Conservation (phyloP, 1,140 invertebrate species). For the Drosophila guanche region DNA sequence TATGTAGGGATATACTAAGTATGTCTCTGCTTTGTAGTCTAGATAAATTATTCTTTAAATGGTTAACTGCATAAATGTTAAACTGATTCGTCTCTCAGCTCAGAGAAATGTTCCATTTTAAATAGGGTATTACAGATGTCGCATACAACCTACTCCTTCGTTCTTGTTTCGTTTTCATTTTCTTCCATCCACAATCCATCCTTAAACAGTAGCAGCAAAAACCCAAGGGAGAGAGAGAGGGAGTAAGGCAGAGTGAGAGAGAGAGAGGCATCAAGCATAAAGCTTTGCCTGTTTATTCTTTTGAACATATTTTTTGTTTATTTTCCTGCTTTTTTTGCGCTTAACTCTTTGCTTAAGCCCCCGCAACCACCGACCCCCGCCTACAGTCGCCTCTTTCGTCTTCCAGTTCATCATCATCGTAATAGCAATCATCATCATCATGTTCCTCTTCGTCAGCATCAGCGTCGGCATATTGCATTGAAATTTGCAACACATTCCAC, state of each 20-base stretch:
- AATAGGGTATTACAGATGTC: background rate
- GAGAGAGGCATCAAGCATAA: slow-evolving; percentile 12
- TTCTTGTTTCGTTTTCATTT: slow-evolving; percentile 16
- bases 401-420: slow-evolving; percentile 17
- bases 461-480: slow-evolving; percentile 71
- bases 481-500: slow-evolving; percentile 76
- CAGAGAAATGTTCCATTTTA: too few relatives aligned
- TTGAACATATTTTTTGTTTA: slow-evolving; percentile 67
- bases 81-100: too few relatives aligned
- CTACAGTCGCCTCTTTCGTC: slow-evolving; percentile 8
- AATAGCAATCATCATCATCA: slow-evolving; percentile 6
- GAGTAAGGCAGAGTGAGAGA: too few relatives aligned
- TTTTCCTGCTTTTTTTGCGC: slow-evolving; percentile 57
- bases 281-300: slow-evolving; percentile 64
- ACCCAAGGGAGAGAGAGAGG: too few relatives aligned
- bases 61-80: too few relatives aligned
- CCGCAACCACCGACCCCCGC: background rate
- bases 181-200: slow-evolving; percentile 32
- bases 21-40: too few relatives aligned
- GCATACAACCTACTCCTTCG: background rate
- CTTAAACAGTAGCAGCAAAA: slow-evolving; percentile 31
- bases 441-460: slow-evolving; percentile 17
- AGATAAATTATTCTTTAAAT: too few relatives aligned
- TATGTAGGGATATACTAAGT: too few relatives aligned
- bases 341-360: slow-evolving; percentile 63